Percentiles rank a stretch among this genome's conserved stretches.
phyloP scores from a whole-genome alignment of 2,888 invertebrate genomes.

The Anagyrus pseudococci region DNA sequence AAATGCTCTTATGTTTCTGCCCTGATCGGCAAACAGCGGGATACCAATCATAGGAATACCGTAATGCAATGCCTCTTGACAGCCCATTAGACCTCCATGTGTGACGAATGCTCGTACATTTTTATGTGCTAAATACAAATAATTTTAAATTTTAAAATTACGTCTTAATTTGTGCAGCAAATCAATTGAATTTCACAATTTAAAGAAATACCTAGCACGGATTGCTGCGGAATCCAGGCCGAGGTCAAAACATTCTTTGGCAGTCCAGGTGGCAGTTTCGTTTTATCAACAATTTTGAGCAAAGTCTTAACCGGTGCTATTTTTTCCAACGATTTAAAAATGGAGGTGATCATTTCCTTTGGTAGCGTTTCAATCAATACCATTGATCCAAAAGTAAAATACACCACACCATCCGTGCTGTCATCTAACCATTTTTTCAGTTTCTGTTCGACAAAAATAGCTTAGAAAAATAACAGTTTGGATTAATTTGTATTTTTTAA shows the following conservation, averaged over 20 bases:
- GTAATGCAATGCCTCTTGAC: conserved; percentile 45
- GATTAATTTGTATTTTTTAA: conserved; percentile 49
- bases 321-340: conserved; percentile 45
- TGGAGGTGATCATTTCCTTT: conserved; percentile 35
- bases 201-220: conserved; percentile 5
- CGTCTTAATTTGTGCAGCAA: not conserved
- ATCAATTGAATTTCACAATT: too few relatives aligned
- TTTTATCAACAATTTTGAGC: conserved; percentile 42
- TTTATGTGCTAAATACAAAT: conserved; percentile 45
- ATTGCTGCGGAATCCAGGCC: conserved; percentile 46
- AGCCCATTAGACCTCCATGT: conserved; percentile 48
- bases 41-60: conserved; percentile 49
- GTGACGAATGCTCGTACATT: conserved; percentile 48
- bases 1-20: conserved; percentile 44
- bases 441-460: conserved; percentile 51
- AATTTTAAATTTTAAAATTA: too few relatives aligned
- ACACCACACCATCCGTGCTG: conserved; percentile 47
- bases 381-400: conserved; percentile 50
- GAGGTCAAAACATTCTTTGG: conserved; percentile 43
- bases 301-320: conserved; percentile 46
- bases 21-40: conserved; percentile 49
- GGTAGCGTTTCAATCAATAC: conserved; percentile 45
- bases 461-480: conserved; percentile 64
- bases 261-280: conserved; percentile 42
- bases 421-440: conserved; percentile 47